phyloP scores from a whole-genome alignment of 2,888 invertebrate species.

The Apodemia arnacis region DNA sequence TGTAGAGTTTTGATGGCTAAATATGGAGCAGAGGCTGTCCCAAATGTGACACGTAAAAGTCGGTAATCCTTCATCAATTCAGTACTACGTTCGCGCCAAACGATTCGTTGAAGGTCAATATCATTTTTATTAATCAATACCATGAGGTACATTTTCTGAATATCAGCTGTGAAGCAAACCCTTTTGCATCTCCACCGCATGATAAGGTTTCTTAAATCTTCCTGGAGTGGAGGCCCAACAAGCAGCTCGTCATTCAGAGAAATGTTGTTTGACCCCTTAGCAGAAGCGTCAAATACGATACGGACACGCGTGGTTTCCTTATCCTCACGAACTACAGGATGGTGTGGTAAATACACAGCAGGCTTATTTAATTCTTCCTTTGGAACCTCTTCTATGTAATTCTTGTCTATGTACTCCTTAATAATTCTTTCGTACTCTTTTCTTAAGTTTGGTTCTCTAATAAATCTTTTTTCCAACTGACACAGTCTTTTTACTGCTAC shows the following conservation, averaged over 20 bases:
- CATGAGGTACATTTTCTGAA: constrained; percentile 12
- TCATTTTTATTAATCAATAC: not conserved
- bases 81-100: not conserved
- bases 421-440: not conserved
- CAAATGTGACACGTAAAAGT: constrained; percentile 72
- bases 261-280: constrained; percentile 11
- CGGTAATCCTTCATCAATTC: not conserved
- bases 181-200: constrained; percentile 53
- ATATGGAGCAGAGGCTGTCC: constrained; percentile 76
- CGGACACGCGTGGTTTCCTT: not conserved
- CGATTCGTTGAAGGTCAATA: constrained; percentile 3
- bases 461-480: constrained; percentile 3
- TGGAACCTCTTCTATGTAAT: not conserved
- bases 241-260: constrained; percentile 52
- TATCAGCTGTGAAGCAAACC: constrained; percentile 39
- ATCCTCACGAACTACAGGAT: not conserved
- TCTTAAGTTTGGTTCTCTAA: not conserved
- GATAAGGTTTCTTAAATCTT: constrained; percentile 41
- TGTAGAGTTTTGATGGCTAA: constrained; percentile 62
- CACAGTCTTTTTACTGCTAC: not conserved
- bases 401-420: not conserved
- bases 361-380: not conserved
- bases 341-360: not conserved
- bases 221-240: constrained; percentile 43
- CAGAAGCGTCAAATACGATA: not conserved